These are phyloP conservation scores for Melieria crassipennis DNA, from an alignment of 2,888 invertebrate species.

Conservation along the genomic window DNA sequence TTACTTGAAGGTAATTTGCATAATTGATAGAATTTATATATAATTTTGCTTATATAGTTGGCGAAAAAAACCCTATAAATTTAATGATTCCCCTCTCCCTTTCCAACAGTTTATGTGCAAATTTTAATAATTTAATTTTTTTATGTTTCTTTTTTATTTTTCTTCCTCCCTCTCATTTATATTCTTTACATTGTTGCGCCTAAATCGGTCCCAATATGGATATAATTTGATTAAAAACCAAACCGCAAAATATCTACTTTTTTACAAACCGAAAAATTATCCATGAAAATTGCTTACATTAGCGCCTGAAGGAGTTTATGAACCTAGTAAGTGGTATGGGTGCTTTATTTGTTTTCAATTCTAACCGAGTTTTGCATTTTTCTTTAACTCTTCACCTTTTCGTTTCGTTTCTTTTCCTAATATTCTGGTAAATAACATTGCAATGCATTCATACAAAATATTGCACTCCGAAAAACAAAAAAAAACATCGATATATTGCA, in stretches of 20 bases:
- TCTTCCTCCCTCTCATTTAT: conserved; percentile 10
- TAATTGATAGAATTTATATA: no score
- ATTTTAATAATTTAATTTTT: conserved; percentile 27
- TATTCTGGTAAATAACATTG: conserved; percentile 35
- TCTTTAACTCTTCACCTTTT: conserved; percentile 33
- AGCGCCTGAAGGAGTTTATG: conserved; percentile 66
- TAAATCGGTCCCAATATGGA: conserved; percentile 12
- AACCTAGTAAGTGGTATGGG: conserved; percentile 67
- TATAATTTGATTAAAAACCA: conserved; percentile 11
- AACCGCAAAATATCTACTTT: conserved; percentile 18
- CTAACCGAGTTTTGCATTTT: conserved; percentile 35
- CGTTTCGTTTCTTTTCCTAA: conserved; percentile 20
- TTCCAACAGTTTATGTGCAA: conserved; percentile 1
- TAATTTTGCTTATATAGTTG: no score
- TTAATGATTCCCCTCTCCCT: neutral
- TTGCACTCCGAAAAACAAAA: neutral
- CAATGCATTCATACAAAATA: conserved; percentile 6
- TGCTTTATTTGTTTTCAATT: conserved; percentile 62
- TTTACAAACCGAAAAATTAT: conserved; percentile 12
- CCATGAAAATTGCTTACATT: conserved; percentile 37
- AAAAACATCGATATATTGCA: neutral
- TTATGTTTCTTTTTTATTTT: conserved; percentile 23
- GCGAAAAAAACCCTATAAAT: no score
- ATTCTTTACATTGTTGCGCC: neutral
- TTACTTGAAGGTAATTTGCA: no score